These are phyloP conservation scores for Heterochromis multidens DNA, from an alignment of 2,113 vertebrate genomes.

Conservation along the genomic window DNA sequence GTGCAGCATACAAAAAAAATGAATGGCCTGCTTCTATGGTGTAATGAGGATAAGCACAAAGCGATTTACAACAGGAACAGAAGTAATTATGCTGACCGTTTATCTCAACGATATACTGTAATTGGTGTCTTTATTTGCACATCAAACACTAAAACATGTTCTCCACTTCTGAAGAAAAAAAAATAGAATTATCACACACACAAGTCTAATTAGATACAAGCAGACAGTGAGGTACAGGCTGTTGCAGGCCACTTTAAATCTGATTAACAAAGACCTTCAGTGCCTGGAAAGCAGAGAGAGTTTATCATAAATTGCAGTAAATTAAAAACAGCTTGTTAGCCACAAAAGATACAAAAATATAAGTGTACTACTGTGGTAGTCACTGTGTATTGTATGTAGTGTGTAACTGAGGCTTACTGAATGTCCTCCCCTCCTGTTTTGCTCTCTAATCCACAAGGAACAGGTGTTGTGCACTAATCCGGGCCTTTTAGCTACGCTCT, in stretches of 20 bases:
- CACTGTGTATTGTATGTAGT: not conserved
- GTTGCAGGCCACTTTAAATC: not conserved
- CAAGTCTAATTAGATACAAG: slow-evolving; percentile 13
- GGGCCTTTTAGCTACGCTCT: slow-evolving; percentile 50
- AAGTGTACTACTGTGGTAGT: not conserved
- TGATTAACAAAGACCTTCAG: slow-evolving; percentile 1
- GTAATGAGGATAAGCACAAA: slow-evolving; percentile 32
- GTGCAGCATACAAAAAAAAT: not conserved
- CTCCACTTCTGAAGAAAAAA: slow-evolving; percentile 1
- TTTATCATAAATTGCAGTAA: slow-evolving; percentile 5
- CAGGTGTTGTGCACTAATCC: slow-evolving; percentile 72
- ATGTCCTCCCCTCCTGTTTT: slow-evolving; percentile 16
- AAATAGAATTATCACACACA: not conserved
- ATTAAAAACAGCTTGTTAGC: not conserved
- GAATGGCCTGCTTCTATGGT: not conserved
- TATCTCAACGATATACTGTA: slow-evolving; percentile 38
- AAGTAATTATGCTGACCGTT: slow-evolving; percentile 40
- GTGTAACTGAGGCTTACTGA: not conserved
- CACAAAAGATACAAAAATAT: not conserved
- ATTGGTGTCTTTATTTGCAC: slow-evolving; percentile 50
- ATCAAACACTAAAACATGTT: slow-evolving; percentile 40
- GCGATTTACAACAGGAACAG: slow-evolving; percentile 21
- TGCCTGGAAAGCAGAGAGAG: not conserved
- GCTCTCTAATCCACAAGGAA: slow-evolving; percentile 63
- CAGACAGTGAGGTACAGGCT: not conserved